Conservation (phyloP, 2,797 vertebrate genomes). For the Capromys pilorides region DNA sequence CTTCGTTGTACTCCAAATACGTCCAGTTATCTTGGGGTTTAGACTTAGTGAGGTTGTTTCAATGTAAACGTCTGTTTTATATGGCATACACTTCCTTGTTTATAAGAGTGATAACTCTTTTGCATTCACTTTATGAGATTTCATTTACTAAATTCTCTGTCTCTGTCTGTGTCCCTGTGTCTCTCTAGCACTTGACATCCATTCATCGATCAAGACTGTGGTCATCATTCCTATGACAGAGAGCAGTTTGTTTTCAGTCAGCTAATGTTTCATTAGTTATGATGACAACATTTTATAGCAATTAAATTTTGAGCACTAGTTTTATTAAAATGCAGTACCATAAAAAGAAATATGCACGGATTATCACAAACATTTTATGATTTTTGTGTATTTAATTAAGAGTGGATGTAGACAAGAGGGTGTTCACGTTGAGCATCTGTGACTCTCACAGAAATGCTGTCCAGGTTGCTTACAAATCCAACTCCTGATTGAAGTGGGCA, state of each 20-base stretch:
- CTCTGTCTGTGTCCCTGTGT: not conserved
- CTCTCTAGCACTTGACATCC: not conserved
- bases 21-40: not conserved
- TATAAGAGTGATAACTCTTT: not conserved
- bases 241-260: not conserved
- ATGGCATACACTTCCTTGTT: not conserved
- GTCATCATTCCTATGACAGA: not conserved
- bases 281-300: not conserved
- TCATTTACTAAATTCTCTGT: not conserved
- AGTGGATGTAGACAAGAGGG: not conserved
- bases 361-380: not conserved
- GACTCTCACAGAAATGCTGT: not conserved
- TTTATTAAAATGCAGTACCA: not conserved
- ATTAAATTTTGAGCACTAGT: slow-evolving; percentile 27
- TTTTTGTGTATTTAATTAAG: slow-evolving; percentile 3
- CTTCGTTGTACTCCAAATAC: not conserved
- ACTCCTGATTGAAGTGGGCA: not conserved
- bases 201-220: not conserved
- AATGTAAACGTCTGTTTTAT: not conserved
- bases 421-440: not conserved
- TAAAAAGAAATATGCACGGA: not conserved
- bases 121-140: slow-evolving; percentile 22
- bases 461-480: not conserved
- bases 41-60: not conserved
- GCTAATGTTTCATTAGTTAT: not conserved